A percentile compares a stretch with the other conserved stretches of the same genome.
phyloP scores from a whole-genome alignment of 2,888 invertebrate genomes.

The Trichopoda pennipes region DNA sequence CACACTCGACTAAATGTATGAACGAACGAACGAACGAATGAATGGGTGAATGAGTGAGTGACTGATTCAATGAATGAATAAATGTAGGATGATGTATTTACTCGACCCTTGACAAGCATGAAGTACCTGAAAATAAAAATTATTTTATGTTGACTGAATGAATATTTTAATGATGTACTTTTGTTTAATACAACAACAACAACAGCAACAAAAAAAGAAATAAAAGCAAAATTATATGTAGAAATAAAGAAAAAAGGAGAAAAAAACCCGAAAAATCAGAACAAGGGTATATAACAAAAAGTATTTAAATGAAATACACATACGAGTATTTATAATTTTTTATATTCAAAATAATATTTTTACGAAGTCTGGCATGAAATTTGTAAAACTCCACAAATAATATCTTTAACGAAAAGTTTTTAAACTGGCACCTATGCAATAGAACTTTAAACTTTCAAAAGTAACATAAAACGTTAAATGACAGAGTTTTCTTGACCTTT shows the following conservation, averaged over 20 bases:
- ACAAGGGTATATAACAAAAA: conserved; percentile 28
- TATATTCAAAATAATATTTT: conserved; percentile 30
- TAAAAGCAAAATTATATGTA: conserved; percentile 18
- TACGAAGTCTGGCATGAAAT: background rate
- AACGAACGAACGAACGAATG: conserved; percentile 26
- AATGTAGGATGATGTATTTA: conserved; percentile 53
- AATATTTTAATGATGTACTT: conserved; percentile 69
- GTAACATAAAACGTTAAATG: no score
- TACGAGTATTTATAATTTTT: conserved; percentile 12
- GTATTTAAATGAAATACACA: conserved; percentile 29
- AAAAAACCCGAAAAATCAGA: conserved; percentile 32
- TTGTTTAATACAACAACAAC: conserved; percentile 55
- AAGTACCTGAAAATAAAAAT: conserved; percentile 37
- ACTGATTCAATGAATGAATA: conserved; percentile 42
- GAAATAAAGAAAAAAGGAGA: conserved; percentile 14
- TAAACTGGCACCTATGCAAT: no score
- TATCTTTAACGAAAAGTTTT: no score
- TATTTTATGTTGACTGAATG: conserved; percentile 60
- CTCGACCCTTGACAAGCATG: conserved; percentile 62
- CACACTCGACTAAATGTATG: conserved; percentile 44
- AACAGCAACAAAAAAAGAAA: conserved; percentile 9
- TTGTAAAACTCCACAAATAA: no score
- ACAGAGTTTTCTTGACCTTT: no score
- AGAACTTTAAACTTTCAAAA: no score
- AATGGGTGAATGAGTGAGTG: conserved; percentile 18